Evolutionary conservation across 2,888 invertebrate genomes (phyloP).

Genomic region (Gastrophysa polygoni): DNA sequence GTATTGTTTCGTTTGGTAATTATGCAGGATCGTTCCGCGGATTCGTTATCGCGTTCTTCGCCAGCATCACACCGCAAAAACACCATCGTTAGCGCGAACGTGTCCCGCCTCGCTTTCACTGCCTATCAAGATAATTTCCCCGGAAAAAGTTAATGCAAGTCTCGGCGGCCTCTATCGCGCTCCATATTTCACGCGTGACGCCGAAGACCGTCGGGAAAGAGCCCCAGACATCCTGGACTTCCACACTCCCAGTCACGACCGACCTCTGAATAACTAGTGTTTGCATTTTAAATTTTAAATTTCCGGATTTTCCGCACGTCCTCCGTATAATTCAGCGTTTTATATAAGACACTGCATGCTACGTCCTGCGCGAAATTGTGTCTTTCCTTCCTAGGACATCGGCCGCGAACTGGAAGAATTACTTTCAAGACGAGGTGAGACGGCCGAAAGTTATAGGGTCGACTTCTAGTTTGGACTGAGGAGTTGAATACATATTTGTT

Average conservation of each 20-base stretch:
- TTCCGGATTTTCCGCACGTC: conserved; percentile 32
- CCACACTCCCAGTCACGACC: conserved; percentile 35
- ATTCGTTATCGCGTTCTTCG: not conserved
- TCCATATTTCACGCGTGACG: conserved; percentile 24
- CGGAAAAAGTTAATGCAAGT: conserved; percentile 12
- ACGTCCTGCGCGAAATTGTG: conserved; percentile 12
- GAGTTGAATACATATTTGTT: too few species aligned
- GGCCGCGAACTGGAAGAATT: not conserved
- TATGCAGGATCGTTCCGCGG: not conserved
- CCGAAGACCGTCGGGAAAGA: conserved; percentile 16
- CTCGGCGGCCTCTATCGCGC: conserved; percentile 16
- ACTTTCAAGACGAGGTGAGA: not conserved
- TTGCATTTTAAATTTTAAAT: conserved; percentile 40
- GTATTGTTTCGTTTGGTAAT: not conserved
- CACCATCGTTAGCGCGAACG: not conserved
- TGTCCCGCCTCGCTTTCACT: not conserved
- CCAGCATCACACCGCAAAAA: not conserved
- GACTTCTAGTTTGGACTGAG: too few species aligned
- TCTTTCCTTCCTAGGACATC: not conserved
- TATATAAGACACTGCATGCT: conserved; percentile 24
- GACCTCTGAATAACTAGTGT: conserved; percentile 39
- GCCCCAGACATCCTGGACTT: conserved; percentile 24
- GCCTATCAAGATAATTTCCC: not conserved
- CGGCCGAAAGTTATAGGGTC: too few species aligned
- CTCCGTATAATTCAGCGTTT: conserved; percentile 30